A percentile compares a stretch with the other conserved stretches of the same genome.
phyloP scores from a whole-genome alignment of 2,113 vertebrate genomes.

The Caracal caracal region DNA sequence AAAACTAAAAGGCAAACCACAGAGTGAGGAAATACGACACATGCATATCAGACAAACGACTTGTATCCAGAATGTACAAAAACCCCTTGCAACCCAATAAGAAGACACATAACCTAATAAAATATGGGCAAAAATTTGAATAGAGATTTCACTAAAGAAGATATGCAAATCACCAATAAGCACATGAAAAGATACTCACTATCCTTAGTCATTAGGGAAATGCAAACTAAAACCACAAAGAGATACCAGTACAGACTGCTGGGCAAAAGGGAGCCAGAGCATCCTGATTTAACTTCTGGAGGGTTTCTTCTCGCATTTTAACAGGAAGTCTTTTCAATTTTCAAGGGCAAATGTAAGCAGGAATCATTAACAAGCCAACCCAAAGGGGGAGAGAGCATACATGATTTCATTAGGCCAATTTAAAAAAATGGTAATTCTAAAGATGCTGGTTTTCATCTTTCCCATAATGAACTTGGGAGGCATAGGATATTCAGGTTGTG shows the following conservation, averaged over 20 bases:
- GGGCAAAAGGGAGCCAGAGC: neutral
- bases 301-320: slow-evolving; percentile 29
- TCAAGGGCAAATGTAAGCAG: slow-evolving; percentile 61
- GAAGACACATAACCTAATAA: slow-evolving; percentile 3
- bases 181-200: slow-evolving; percentile 35
- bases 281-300: slow-evolving; percentile 35
- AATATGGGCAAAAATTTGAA: slow-evolving; percentile 50
- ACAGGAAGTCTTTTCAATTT: slow-evolving; percentile 49
- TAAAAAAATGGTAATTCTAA: slow-evolving; percentile 74
- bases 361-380: slow-evolving; percentile 50
- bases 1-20: slow-evolving; percentile 8
- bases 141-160: slow-evolving; percentile 39
- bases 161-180: slow-evolving; percentile 66
- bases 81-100: neutral
- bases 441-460: slow-evolving; percentile 60
- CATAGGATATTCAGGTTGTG: slow-evolving; percentile 19
- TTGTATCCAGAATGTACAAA: neutral
- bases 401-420: slow-evolving; percentile 74
- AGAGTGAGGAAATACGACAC: neutral
- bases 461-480: slow-evolving; percentile 59
- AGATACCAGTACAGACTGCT: neutral
- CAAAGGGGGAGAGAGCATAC: neutral
- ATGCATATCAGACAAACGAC: neutral
- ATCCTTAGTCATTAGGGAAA: slow-evolving; percentile 53
- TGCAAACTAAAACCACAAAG: slow-evolving; percentile 51